Evolutionary conservation across 1,140 invertebrate species (phyloP).

Genomic region (Ceratosolen fusciceps): DNA sequence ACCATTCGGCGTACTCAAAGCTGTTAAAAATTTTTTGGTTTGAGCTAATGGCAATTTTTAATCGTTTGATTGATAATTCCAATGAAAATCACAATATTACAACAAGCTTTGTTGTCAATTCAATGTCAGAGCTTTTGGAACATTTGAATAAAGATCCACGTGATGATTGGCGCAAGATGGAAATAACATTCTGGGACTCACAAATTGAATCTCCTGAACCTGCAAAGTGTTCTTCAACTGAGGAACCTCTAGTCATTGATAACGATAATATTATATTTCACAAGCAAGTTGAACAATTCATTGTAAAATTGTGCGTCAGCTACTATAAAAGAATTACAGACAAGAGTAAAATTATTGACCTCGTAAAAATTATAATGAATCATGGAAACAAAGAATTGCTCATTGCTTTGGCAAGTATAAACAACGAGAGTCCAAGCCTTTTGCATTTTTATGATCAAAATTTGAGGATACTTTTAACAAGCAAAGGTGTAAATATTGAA

Average conservation of each 20-base stretch:
- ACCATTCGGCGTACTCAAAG: conserved; percentile 64
- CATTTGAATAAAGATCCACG: conserved; percentile 55
- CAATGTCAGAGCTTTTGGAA: conserved; percentile 44
- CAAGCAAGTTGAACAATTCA: conserved; percentile 69
- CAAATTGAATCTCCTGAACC: conserved; percentile 30
- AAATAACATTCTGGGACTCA: conserved; percentile 63
- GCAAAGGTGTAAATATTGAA: conserved; percentile 65
- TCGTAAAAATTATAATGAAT: conserved; percentile 66
- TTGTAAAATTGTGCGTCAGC: conserved; percentile 69
- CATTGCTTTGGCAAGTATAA: conserved; percentile 58
- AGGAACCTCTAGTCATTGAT: background rate
- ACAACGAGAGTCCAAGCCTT: conserved; percentile 60
- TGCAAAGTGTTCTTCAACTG: background rate
- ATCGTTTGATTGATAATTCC: conserved; percentile 40
- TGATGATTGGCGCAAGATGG: conserved; percentile 57
- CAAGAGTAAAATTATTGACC: conserved; percentile 61
- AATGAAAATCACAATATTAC: conserved; percentile 43
- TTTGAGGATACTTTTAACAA: conserved; percentile 69
- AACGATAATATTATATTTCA: conserved; percentile 53
- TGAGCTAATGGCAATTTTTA: conserved; percentile 68
- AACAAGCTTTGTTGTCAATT: conserved; percentile 35
- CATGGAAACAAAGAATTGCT: conserved; percentile 70
- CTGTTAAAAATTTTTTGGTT: conserved; percentile 73
- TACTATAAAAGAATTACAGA: conserved; percentile 70
- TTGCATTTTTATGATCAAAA: conserved; percentile 70